Evolutionary conservation across 2,888 invertebrate species (phyloP), one percentile per base, ranked within the genome.

Genomic region (Papilio gigon): DNA sequence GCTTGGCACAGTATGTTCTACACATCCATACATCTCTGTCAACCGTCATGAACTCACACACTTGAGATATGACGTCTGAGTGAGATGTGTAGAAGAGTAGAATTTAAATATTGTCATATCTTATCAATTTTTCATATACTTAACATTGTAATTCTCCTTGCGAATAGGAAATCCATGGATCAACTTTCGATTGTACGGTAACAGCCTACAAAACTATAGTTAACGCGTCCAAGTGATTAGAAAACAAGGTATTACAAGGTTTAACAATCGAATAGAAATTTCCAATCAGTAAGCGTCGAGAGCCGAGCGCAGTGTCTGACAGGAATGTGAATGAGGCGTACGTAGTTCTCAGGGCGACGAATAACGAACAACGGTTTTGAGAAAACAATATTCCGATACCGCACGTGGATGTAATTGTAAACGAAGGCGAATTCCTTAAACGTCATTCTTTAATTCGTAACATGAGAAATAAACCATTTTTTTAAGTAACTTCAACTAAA

Each of bases 301-400:
- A 76, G 76, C 33, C 61, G 76, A 67, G 71, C 71, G 70, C 70
- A 53, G 30, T 30, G 30, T 73, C 73, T 68, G 73, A 71, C 70
- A 71, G 78, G 90, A 89, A 89, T 91, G 83, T 78, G 78, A 90
- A 91, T 85, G 78, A 81, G 78, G 68, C 59, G 70, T 74, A 77
- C 77, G 81, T 81, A 80, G 67, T 90, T 89, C 90, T 86, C 88
- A 85, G 83, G 83, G 81, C 84, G 80, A 82, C 80, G 85, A 20
- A 47, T 44, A 53, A 42, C 87, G 84, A 86, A 82, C 84, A 88
- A 89, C 89, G 84, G 88, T 90, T 90, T 90, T 88, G 80, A 89
- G 90, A 90, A 90, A 87, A 90, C 89, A 84, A 90, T 89, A 81
- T 90, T 87, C 88, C 83, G 78, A 87, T 86, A 82, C 76, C 42